phyloP scores from a whole-genome alignment of 2,888 invertebrate species.

The Mimas tiliae region DNA sequence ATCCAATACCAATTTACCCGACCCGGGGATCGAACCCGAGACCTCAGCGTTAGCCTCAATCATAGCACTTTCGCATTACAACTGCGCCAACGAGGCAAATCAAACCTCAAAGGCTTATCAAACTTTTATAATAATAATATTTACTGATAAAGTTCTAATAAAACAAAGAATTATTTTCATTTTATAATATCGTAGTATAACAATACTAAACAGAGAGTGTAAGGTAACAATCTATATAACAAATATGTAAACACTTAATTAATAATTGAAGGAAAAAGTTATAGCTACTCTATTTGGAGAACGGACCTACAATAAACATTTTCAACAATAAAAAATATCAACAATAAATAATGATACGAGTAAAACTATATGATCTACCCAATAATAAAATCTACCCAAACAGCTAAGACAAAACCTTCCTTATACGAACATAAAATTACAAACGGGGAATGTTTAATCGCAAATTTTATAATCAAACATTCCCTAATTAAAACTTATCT shows the following conservation, averaged over 20 bases:
- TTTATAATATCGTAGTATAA: not conserved
- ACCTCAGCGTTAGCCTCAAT: too few species aligned
- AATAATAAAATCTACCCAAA: conserved; percentile 22
- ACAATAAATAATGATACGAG: not conserved
- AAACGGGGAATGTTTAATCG: conserved; percentile 23
- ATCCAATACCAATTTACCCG: too few species aligned
- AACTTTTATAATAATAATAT: too few species aligned
- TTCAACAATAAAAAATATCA: conserved; percentile 6
- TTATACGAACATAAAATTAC: conserved; percentile 29
- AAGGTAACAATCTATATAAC: not conserved
- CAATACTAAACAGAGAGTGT: not conserved
- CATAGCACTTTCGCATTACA: too few species aligned
- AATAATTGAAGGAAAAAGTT: not conserved
- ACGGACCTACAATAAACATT: not conserved
- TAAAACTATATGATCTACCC: conserved; percentile 14
- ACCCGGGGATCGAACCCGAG: too few species aligned
- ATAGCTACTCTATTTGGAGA: not conserved
- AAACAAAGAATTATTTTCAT: not conserved
- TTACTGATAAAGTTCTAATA: too few species aligned
- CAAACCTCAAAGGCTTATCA: too few species aligned
- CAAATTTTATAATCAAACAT: conserved; percentile 36
- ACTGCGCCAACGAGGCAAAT: too few species aligned
- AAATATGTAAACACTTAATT: conserved; percentile 14
- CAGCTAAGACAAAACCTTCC: conserved; percentile 26
- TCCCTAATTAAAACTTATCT: conserved; percentile 57